Percentiles rank a stretch among this genome's conserved stretches.
Conservation (phyloP, 2,113 vertebrate genomes). For the Cryptomyrus ogoouensis region DNA sequence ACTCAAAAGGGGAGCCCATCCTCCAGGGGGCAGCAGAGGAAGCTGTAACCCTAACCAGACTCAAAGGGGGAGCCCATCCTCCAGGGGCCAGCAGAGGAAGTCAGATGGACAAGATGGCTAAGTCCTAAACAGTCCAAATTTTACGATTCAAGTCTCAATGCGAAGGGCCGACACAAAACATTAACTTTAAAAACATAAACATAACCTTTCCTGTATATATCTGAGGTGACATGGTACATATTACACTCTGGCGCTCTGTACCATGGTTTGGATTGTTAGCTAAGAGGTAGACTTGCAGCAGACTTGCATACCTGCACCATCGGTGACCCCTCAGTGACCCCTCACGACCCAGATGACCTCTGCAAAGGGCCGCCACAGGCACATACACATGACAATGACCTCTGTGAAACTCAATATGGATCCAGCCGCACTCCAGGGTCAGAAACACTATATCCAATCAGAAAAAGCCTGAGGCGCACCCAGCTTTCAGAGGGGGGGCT, state of each 20-base stretch:
- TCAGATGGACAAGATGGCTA: not conserved
- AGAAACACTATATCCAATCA: constrained; percentile 33
- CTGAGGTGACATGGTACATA: not conserved
- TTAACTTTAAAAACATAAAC: not conserved
- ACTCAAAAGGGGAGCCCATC: not conserved
- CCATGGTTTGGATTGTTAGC: not conserved
- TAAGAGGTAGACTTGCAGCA: not conserved
- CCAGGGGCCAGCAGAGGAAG: not conserved
- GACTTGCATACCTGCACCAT: constrained; percentile 14
- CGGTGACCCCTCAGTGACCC: constrained; percentile 15
- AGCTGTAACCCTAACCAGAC: not conserved
- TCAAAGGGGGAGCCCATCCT: not conserved
- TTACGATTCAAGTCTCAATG: not conserved
- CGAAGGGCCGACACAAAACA: not conserved
- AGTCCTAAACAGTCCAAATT: not conserved
- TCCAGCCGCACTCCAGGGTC: not conserved
- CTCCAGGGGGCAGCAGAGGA: not conserved
- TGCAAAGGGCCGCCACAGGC: not conserved
- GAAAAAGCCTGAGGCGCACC: constrained; percentile 17
- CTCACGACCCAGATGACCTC: constrained; percentile 9
- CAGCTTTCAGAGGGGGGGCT: not conserved
- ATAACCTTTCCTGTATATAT: not conserved
- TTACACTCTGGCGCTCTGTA: not conserved
- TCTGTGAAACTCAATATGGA: constrained; percentile 33
- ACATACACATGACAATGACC: constrained; percentile 22